Base-by-base conservation (phyloP, 2,888 invertebrate species). In the Digitonthophagus gazella region DNA sequence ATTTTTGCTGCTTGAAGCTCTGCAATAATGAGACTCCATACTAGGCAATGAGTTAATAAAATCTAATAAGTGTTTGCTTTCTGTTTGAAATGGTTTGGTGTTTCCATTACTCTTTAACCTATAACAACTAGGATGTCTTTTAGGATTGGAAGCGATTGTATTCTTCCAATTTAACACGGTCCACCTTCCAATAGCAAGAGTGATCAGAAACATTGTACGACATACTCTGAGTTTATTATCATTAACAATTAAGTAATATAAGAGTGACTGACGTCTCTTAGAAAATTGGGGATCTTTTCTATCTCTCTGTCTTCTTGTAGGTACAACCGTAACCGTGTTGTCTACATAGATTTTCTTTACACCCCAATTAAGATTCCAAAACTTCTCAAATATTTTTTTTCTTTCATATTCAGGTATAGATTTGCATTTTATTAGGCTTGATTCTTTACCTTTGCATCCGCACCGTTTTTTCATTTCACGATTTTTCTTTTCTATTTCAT, bases 11-110 rank as follows among this genome's bases (percentile, higher is more conserved):
- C 66, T 63, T 3, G 68, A 18, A 6, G 69, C 65, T 64, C 72
- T 64, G 64, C 72, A 73, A 54, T 71, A 74, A 54, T 73, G n/a
- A n/a, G n/a, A 71, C 55, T 73, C 70, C 67, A 72, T 70, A 6
- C 28, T 56, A 15, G 72, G 72, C 22, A 72, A 56, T 28, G 61
- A 65, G 55, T 57, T 6, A 55, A 58, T 20, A 65, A 68, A 68
- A 56, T 68, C 65, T 55, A 64, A 18, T 57, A 68, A 64, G n/a
- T 65, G 14, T 56, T 68, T 44, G 15, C 64, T 64, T 68, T 68
- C 56, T 65, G 22, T n/a, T 16, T 64, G 19, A 54, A 64, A 64
- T 68, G 64, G 68, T 64, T 56, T 64, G 14, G 54, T 64, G 15
- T 57, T 55, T 20, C 57, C 56, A 19, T 22, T 14, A 19, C 54